These are phyloP conservation scores for Lamprotornis superbus DNA, from an alignment of 2,113 vertebrate species.

Conservation along the genomic window DNA sequence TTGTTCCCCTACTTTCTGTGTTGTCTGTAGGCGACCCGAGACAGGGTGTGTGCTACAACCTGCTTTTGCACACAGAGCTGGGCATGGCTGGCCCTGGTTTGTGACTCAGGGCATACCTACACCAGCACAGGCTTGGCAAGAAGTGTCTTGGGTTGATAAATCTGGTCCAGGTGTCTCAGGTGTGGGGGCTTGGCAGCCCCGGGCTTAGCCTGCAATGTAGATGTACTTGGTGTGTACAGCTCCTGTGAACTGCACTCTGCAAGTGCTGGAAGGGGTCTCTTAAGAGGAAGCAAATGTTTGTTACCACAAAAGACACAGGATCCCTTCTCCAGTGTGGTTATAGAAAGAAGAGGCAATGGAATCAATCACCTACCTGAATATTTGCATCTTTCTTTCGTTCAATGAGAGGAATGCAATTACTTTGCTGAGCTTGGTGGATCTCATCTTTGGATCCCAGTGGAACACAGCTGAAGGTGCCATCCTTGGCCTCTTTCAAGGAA, in stretches of 20 bases:
- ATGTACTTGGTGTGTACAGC: background rate
- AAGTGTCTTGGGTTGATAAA: background rate
- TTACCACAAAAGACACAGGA: background rate
- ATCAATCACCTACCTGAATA: background rate
- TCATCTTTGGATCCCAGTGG: background rate
- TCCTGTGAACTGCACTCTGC: fast-evolving
- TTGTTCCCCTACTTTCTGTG: background rate
- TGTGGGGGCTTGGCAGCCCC: background rate
- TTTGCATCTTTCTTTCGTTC: background rate
- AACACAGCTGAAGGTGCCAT: background rate
- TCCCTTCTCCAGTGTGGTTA: background rate
- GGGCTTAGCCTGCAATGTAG: background rate
- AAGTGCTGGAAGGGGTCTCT: background rate
- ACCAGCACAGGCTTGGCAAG: background rate
- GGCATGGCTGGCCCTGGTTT: background rate
- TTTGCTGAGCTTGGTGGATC: background rate
- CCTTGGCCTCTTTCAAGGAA: background rate
- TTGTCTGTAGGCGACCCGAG: background rate
- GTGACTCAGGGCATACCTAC: fast-evolving
- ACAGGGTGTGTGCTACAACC: background rate
- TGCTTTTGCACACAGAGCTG: background rate
- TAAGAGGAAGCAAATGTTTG: background rate
- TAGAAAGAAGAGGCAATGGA: background rate
- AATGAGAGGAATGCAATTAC: background rate
- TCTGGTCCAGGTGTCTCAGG: background rate